Percentiles rank a stretch among this genome's conserved stretches.
Evolutionary conservation across 1,140 invertebrate species (phyloP).

Genomic region (Drosophila novamexicana): DNA sequence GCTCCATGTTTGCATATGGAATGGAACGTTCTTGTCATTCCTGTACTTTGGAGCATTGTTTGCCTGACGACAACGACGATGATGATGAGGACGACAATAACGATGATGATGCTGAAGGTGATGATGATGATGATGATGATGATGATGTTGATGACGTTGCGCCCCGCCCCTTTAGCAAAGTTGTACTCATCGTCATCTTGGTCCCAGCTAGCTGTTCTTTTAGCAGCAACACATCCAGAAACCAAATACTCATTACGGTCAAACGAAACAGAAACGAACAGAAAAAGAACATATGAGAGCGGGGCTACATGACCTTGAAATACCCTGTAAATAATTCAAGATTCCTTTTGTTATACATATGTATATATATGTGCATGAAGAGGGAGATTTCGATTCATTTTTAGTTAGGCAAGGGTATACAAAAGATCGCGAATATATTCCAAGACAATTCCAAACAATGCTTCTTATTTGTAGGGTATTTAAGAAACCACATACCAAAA

Average conservation of each 20-base stretch:
- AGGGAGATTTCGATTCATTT: too few species aligned
- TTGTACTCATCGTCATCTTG: slow-evolving; percentile 11
- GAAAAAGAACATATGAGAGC: not conserved
- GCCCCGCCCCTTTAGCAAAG: slow-evolving; percentile 15
- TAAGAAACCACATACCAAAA: not conserved
- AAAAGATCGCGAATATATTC: too few species aligned
- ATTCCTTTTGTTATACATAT: too few species aligned
- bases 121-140: slow-evolving; percentile 6
- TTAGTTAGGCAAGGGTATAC: too few species aligned
- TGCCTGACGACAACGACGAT: slow-evolving; percentile 17
- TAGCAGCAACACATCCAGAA: slow-evolving; percentile 33
- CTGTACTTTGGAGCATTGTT: slow-evolving; percentile 37
- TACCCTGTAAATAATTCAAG: slow-evolving; percentile 4
- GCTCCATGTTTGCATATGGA: slow-evolving; percentile 42
- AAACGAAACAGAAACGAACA: slow-evolving; percentile 21
- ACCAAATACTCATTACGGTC: slow-evolving; percentile 60
- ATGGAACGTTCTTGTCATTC: slow-evolving; percentile 52
- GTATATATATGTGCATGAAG: too few species aligned
- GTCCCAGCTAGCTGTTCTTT: slow-evolving; percentile 28
- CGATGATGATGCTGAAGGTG: slow-evolving; percentile 12
- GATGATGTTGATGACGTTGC: slow-evolving; percentile 1
- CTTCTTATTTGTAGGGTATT: slow-evolving; percentile 21
- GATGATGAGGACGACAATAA: slow-evolving; percentile 9
- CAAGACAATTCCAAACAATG: too few species aligned
- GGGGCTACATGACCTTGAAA: not conserved